Evolutionary conservation across 2,797 vertebrate species (phyloP), one percentile per base, ranked within the genome.

Genomic region (Coregonus ussuriensis): DNA sequence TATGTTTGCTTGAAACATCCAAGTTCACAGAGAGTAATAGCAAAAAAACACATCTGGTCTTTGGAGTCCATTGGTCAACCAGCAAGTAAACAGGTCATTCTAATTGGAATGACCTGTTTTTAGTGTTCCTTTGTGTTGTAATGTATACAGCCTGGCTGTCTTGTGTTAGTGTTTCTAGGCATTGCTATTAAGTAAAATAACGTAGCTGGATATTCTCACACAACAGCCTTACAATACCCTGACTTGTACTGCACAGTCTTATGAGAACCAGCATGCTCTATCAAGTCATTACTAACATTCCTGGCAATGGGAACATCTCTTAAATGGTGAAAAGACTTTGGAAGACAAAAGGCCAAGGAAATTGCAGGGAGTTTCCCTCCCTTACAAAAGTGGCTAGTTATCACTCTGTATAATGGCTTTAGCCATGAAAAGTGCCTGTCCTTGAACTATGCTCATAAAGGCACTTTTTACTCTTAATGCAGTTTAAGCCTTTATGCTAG

Each of bases 241-340:
- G 84, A 88, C 84, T 93, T 94, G 93, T 91, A 82, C 84, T 78
- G 79, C 69, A 75, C 66, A 70, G 53, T 21, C 74, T 92, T 92
- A 93, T 88, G 79, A 86, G 77, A 85, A 84, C 77, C 89, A 80
- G 84, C 87, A 77, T n/a, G 78, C 84, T 87, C 75, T 18, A 81
- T 89, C 85, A 92, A 84, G 80, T 79, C 80, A 79, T 91, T 90
- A 90, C 76, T 69, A 74, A 65, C 83, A 81, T 83, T 84, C 82
- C 74, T 78, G 69, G 33, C 56, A 77, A 51, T 52, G 70, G 71
- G 0, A 18, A 13, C 18, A 33, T 62, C 77, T 77, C 25, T 53
- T 59, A 18, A 56, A 69, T 54, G 29, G 71, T 81, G 51, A 67
- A 67, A 51, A 33, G 33, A 83, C 25, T 25, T 25, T 25, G 25